Percentiles rank a stretch among this genome's conserved stretches.
phyloP scores from a whole-genome alignment of 2,797 vertebrate species.

The Rallus crepitans region DNA sequence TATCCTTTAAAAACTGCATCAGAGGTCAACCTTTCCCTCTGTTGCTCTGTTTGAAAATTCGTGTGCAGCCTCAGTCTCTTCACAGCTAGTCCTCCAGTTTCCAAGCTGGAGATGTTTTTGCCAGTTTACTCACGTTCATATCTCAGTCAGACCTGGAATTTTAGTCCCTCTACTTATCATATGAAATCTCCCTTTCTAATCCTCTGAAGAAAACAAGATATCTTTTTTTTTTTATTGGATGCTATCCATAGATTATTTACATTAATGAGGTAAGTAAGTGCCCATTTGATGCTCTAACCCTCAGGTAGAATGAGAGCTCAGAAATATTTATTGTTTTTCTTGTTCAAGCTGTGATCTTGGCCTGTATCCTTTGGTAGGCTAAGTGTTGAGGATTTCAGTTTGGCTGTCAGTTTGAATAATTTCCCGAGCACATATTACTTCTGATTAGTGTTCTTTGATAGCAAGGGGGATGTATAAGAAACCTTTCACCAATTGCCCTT shows the following conservation, averaged over 20 bases:
- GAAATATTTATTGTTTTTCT: slow-evolving; percentile 29
- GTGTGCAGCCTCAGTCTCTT: not conserved
- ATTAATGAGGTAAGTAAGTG: slow-evolving; percentile 38
- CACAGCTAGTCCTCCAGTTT: not conserved
- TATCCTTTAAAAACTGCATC: not conserved
- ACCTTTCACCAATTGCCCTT: not conserved
- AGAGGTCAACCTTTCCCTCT: slow-evolving; percentile 9
- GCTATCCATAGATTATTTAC: not conserved
- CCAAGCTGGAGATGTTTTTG: not conserved
- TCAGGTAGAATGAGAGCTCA: not conserved
- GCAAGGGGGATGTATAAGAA: not conserved
- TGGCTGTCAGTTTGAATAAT: slow-evolving; percentile 37
- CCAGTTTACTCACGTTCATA: not conserved
- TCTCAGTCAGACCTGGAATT: not conserved
- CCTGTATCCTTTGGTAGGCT: not conserved
- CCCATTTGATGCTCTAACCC: not conserved
- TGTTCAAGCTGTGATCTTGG: slow-evolving; percentile 41
- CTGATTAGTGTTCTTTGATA: slow-evolving; percentile 8
- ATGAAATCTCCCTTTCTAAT: not conserved
- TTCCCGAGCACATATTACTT: not conserved
- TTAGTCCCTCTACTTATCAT: not conserved
- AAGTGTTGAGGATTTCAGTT: not conserved
- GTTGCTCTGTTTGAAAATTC: not conserved
- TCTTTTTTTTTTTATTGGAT: slow-evolving; percentile 1
- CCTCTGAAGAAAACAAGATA: not conserved